These are phyloP conservation scores for Crypturellus undulatus DNA, from an alignment of 2,113 vertebrate genomes.

Conservation along the genomic window DNA sequence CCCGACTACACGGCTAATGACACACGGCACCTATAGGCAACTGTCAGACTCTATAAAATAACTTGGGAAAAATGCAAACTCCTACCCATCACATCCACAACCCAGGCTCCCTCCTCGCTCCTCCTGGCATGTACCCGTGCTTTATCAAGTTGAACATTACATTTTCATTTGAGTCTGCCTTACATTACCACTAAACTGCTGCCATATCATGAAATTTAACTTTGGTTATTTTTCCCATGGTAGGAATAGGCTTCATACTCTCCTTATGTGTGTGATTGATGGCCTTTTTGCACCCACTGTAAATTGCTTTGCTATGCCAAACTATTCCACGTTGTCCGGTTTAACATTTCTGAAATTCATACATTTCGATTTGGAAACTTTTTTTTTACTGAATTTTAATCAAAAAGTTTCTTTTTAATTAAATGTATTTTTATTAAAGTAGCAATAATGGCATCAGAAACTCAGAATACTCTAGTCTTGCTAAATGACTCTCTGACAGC, in stretches of 20 bases:
- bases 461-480: slow-evolving; percentile 32
- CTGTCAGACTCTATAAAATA: slow-evolving; percentile 6
- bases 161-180: neutral
- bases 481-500: slow-evolving; percentile 55
- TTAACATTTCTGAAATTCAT: neutral
- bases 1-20: neutral
- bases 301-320: slow-evolving; percentile 34
- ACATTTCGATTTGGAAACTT: neutral
- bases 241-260: neutral
- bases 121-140: neutral
- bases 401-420: neutral
- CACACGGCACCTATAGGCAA: neutral
- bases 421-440: neutral
- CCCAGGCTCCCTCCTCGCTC: neutral
- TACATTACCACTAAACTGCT: neutral
- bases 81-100: neutral
- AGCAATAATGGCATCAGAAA: neutral
- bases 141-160: slow-evolving; percentile 14
- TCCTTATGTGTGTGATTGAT: neutral
- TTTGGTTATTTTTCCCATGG: slow-evolving; percentile 48
- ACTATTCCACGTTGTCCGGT: neutral
- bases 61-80: neutral
- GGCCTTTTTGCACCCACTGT: neutral
- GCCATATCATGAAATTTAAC: neutral
- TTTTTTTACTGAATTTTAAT: neutral